Percentiles rank a stretch among this genome's conserved stretches.
Conservation (phyloP, 2,113 vertebrate genomes). For the Gnathonemus echidnorhynchus region DNA sequence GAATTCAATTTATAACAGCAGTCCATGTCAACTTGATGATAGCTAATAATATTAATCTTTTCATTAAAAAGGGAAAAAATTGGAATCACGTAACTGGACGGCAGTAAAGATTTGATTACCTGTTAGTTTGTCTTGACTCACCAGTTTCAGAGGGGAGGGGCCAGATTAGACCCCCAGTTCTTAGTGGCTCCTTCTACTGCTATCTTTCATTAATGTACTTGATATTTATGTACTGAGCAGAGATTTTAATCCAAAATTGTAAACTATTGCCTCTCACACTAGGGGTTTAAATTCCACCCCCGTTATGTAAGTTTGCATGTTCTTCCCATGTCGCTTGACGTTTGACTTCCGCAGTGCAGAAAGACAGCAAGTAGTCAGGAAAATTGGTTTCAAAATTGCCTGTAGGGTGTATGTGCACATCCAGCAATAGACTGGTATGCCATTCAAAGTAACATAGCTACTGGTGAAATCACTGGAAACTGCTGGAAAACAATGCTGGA, state of each 20-base stretch:
- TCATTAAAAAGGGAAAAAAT: neutral
- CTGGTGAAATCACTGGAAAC: neutral
- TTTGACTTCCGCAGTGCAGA: neutral
- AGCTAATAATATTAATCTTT: neutral
- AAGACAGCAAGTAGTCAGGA: neutral
- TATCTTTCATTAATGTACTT: neutral
- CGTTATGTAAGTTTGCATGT: neutral
- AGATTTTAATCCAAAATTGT: neutral
- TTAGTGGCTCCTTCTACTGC: neutral
- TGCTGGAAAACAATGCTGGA: neutral
- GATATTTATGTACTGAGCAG: neutral
- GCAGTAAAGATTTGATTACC: neutral
- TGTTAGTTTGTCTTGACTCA: neutral
- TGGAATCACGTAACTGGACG: neutral
- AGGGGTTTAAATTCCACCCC: neutral
- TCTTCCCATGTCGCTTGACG: neutral
- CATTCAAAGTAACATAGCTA: neutral
- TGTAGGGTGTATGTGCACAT: neutral
- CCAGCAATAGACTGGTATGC: neutral
- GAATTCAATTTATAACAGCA: neutral
- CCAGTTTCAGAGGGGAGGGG: neutral
- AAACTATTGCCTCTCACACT: neutral
- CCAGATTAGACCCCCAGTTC: neutral
- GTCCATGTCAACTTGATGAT: neutral
- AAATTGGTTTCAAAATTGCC: neutral